Evolutionary conservation across 2,888 invertebrate species (phyloP).

Genomic region (Leucania comma): DNA sequence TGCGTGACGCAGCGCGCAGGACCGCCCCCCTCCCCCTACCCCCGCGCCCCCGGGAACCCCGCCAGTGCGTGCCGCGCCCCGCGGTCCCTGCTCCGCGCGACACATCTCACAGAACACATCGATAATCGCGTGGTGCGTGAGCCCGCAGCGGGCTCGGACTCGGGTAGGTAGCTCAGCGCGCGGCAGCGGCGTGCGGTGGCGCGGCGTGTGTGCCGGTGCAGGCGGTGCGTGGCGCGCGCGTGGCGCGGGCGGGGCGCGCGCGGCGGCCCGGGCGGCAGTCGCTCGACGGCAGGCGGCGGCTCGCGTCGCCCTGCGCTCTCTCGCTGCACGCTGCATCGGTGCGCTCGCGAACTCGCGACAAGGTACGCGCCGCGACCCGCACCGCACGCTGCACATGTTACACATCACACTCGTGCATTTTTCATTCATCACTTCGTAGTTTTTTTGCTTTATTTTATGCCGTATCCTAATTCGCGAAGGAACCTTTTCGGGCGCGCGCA

Average conservation of each 20-base stretch:
- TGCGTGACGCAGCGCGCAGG: conserved; percentile 91
- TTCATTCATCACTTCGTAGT: conserved; percentile 80
- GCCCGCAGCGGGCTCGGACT: conserved; percentile 77
- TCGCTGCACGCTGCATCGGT: conserved; percentile 80
- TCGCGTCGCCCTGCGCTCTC: conserved; percentile 82
- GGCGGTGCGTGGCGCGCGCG: conserved; percentile 74
- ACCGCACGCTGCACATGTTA: conserved; percentile 72
- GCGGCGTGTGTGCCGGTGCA: conserved; percentile 77
- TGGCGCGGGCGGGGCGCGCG: conserved; percentile 79
- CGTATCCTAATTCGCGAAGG: conserved; percentile 56
- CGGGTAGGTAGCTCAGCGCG: conserved; percentile 67
- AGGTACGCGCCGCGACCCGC: conserved; percentile 77
- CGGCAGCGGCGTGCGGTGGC: conserved; percentile 69
- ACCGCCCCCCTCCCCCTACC: conserved; percentile 74
- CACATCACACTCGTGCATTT: conserved; percentile 76
- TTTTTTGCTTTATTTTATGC: conserved; percentile 65
- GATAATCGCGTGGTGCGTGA: conserved; percentile 87
- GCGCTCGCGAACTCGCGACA: conserved; percentile 80
- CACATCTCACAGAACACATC: conserved; percentile 86
- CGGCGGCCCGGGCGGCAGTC: conserved; percentile 88
- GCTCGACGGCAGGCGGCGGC: conserved; percentile 87
- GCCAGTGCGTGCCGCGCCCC: conserved; percentile 64
- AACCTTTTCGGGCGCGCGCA: conserved; percentile 53
- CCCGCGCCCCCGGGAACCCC: conserved; percentile 11
- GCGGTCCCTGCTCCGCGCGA: conserved; percentile 70